Conservation (phyloP, 2,113 vertebrate genomes). For the Oxyura jamaicensis region DNA sequence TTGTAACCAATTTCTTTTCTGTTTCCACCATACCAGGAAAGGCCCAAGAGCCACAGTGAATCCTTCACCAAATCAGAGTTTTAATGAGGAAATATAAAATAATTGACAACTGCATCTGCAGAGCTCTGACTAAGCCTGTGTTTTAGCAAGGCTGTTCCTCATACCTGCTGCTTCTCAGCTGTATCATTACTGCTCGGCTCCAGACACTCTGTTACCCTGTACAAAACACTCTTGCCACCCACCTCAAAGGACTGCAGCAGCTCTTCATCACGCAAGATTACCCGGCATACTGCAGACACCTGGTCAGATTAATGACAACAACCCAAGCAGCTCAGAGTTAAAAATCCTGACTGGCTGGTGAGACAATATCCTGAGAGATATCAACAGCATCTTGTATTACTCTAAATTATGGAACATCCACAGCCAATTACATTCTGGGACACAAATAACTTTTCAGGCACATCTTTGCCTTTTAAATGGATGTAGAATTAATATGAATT, state of each 20-base stretch:
- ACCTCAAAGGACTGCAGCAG: slow-evolving; percentile 35
- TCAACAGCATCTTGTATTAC: neutral
- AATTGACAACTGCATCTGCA: neutral
- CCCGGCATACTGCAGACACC: neutral
- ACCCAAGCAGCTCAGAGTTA: neutral
- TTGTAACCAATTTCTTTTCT: neutral
- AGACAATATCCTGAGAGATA: slow-evolving; percentile 28
- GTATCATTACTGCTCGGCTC: neutral
- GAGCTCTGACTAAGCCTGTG: slow-evolving; percentile 28
- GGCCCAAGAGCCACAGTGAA: neutral
- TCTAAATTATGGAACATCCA: slow-evolving; percentile 24
- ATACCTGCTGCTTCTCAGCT: slow-evolving; percentile 3
- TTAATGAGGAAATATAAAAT: slow-evolving; percentile 9
- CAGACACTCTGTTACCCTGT: neutral
- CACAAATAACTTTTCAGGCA: neutral
- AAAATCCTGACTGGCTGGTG: neutral
- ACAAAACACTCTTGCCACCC: neutral
- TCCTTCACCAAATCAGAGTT: neutral
- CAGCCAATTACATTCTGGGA: slow-evolving; percentile 26
- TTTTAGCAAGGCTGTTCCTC: slow-evolving; percentile 22
- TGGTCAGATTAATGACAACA: neutral
- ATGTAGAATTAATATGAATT: slow-evolving; percentile 15
- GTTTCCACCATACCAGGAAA: neutral
- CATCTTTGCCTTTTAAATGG: neutral
- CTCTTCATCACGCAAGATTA: neutral